These are phyloP conservation scores for Paracyclopina nana DNA, from an alignment of 1,140 invertebrate genomes.

Conservation along the genomic window DNA sequence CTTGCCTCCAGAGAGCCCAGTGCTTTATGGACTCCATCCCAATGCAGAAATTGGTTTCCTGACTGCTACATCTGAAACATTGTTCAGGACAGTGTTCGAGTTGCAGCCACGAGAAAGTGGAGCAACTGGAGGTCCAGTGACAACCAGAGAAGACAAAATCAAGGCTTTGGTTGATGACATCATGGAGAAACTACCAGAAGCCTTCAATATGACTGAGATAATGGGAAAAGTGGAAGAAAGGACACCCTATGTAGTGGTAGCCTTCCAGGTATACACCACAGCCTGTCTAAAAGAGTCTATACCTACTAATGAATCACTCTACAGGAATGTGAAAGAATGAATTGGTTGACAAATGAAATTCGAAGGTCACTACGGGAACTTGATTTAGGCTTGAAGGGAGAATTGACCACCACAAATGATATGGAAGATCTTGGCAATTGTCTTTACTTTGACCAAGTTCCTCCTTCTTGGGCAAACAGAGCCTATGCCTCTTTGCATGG, in stretches of 20 bases:
- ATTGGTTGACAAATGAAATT: conserved; percentile 68
- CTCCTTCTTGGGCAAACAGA: conserved; percentile 55
- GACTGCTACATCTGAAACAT: conserved; percentile 69
- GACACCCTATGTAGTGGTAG: conserved; percentile 86
- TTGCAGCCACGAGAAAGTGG: conserved; percentile 83
- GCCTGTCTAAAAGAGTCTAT: no score
- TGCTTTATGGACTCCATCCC: conserved; percentile 81
- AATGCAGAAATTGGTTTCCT: conserved; percentile 92
- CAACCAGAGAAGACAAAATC: conserved; percentile 44
- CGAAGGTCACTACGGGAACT: conserved; percentile 71
- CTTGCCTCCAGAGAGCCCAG: conserved; percentile 73
- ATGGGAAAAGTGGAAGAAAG: conserved; percentile 85
- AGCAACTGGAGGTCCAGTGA: conserved; percentile 51
- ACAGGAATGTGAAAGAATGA: conserved; percentile 95
- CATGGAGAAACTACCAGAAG: conserved; percentile 77
- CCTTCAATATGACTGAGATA: conserved; percentile 86
- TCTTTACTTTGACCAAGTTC: conserved; percentile 71
- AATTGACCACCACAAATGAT: conserved; percentile 80
- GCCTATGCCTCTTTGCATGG: conserved; percentile 79
- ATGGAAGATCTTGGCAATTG: conserved; percentile 87
- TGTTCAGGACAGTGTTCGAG: conserved; percentile 80
- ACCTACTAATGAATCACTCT: no score
- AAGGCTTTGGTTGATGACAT: conserved; percentile 86
- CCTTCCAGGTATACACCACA: conserved; percentile 43
- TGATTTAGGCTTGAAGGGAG: conserved; percentile 81